These are phyloP conservation scores for Clarias pachynema DNA, from an alignment of 2,797 vertebrate genomes.

Conservation along the genomic window DNA sequence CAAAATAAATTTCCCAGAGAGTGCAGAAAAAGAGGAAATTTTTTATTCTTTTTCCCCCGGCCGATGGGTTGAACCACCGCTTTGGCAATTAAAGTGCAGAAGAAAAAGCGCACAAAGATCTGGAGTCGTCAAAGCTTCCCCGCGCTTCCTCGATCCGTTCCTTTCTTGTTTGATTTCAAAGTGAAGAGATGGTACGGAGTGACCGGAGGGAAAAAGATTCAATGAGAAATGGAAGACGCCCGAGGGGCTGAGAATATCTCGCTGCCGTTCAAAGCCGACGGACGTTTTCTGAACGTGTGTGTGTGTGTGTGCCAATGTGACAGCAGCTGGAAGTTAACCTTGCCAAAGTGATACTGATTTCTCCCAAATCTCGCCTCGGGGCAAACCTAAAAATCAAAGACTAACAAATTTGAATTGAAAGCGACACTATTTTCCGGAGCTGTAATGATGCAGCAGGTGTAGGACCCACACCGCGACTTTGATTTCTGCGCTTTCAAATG, in stretches of 20 bases:
- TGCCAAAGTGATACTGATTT: slow-evolving; percentile 30
- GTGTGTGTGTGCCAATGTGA: slow-evolving; percentile 30
- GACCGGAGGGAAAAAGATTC: slow-evolving; percentile 34
- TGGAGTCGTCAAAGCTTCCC: slow-evolving; percentile 36
- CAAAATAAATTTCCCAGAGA: slow-evolving; percentile 11
- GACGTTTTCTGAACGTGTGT: slow-evolving; percentile 25
- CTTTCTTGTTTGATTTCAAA: slow-evolving; percentile 51
- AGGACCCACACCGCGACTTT: neutral
- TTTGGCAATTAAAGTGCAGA: slow-evolving; percentile 26
- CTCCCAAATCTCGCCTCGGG: slow-evolving; percentile 5
- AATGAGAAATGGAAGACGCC: slow-evolving; percentile 34
- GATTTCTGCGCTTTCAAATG: neutral
- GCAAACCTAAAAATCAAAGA: slow-evolving; percentile 20
- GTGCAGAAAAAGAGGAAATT: neutral
- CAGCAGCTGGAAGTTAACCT: slow-evolving; percentile 39
- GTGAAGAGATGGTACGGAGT: slow-evolving; percentile 28
- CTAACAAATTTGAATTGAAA: slow-evolving; percentile 34
- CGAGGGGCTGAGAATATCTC: slow-evolving; percentile 40
- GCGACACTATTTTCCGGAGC: slow-evolving; percentile 24
- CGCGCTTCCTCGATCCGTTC: slow-evolving; percentile 19
- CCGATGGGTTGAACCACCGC: slow-evolving; percentile 1
- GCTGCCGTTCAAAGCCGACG: slow-evolving; percentile 25
- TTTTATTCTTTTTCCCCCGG: neutral
- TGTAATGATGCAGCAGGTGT: neutral
- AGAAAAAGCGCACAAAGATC: slow-evolving; percentile 27